Percentiles rank a stretch among this genome's conserved stretches.
phyloP scores from a whole-genome alignment of 2,888 invertebrate species.

The Agrenia bidenticulata region DNA sequence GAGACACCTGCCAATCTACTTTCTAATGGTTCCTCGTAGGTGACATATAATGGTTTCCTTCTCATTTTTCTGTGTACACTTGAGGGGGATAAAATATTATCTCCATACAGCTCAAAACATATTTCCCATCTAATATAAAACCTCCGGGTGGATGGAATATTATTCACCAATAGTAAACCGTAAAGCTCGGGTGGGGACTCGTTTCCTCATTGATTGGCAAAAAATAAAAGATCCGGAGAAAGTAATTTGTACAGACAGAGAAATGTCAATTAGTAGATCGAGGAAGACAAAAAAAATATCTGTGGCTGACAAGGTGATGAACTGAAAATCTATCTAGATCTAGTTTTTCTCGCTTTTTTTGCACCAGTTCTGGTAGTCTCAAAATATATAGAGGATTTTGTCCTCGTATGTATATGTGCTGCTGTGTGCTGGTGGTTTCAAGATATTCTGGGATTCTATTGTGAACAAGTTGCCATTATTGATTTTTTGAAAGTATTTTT shows the following conservation, averaged over 20 bases:
- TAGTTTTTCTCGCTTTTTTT: neutral
- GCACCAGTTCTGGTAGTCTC: neutral
- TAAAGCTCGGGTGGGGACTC: too few relatives aligned
- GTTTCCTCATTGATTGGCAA: conserved; percentile 33
- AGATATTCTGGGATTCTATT: neutral
- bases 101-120: conserved; percentile 5
- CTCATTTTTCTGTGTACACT: conserved; percentile 24
- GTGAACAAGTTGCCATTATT: conserved; percentile 28
- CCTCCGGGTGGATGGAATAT: too few relatives aligned
- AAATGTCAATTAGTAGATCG: conserved; percentile 47
- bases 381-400: neutral
- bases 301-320: conserved; percentile 49
- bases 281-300: conserved; percentile 39
- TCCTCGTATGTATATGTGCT: too few relatives aligned
- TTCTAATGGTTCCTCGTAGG: neutral
- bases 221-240: conserved; percentile 21
- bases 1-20: conserved; percentile 18
- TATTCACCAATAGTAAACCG: too few relatives aligned
- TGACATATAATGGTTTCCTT: conserved; percentile 18
- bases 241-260: conserved; percentile 43
- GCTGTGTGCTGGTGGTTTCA: too few relatives aligned
- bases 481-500: conserved; percentile 30
- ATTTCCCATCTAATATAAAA: too few relatives aligned
- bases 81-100: neutral
- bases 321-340: conserved; percentile 44